phyloP scores from a whole-genome alignment of 2,888 invertebrate genomes.

The Altica lythri region DNA sequence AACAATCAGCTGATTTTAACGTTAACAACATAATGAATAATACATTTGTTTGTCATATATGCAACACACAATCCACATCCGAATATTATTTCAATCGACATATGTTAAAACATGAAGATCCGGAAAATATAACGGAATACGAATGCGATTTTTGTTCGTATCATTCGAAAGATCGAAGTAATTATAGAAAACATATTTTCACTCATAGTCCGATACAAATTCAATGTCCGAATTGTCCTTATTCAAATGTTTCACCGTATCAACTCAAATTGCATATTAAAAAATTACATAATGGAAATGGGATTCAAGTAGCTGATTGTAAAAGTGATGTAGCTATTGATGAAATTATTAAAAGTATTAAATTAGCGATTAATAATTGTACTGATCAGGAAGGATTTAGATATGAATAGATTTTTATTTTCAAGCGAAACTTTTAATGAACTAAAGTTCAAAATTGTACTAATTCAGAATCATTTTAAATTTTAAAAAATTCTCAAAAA shows the following conservation, averaged over 20 bases:
- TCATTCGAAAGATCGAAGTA: slow-evolving; percentile 44
- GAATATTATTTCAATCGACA: slow-evolving; percentile 30
- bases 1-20: slow-evolving; percentile 21
- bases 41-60: slow-evolving; percentile 14
- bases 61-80: slow-evolving; percentile 17
- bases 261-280: slow-evolving; percentile 44
- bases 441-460: too few relatives aligned
- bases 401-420: too few relatives aligned
- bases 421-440: too few relatives aligned
- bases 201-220: slow-evolving; percentile 44
- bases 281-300: slow-evolving; percentile 40
- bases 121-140: slow-evolving; percentile 6
- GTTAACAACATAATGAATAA: too few relatives aligned
- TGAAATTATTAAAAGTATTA: slow-evolving; percentile 26
- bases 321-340: slow-evolving; percentile 23
- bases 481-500: too few relatives aligned
- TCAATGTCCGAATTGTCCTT: slow-evolving; percentile 43
- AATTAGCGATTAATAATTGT: neutral
- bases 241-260: slow-evolving; percentile 46
- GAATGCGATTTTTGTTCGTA: slow-evolving; percentile 44
- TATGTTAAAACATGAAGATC: slow-evolving; percentile 28
- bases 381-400: too few relatives aligned
- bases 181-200: slow-evolving; percentile 46
- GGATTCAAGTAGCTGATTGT: slow-evolving; percentile 32
- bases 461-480: too few relatives aligned